Percentiles rank a stretch among this genome's conserved stretches.
phyloP scores from a whole-genome alignment of 2,113 vertebrate genomes.

The Chaetodon trifascialis region DNA sequence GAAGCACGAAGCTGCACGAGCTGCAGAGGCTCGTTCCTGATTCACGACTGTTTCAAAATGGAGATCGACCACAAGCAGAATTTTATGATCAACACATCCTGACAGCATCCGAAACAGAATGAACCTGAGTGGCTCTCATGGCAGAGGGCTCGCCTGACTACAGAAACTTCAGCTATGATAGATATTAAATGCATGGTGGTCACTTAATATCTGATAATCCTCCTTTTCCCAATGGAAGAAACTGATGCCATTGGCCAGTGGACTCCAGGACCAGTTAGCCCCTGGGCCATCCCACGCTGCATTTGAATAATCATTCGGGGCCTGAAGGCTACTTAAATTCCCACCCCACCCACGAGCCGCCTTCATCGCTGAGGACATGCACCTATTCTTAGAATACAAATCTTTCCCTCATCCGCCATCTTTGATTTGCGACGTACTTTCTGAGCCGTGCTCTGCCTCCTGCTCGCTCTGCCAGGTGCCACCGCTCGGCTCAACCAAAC shows the following conservation, averaged over 20 bases:
- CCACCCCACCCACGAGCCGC: neutral
- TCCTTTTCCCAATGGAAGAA: no score
- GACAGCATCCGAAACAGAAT: no score
- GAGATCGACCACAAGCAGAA: neutral
- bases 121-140: neutral
- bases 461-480: no score
- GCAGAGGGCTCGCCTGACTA: neutral
- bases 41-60: neutral
- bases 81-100: neutral
- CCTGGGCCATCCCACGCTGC: neutral
- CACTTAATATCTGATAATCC: no score
- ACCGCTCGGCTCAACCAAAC: no score
- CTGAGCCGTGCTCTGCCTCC: no score
- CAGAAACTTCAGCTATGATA: no score
- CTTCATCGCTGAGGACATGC: neutral
- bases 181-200: no score
- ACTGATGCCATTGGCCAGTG: no score
- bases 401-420: no score
- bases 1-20: neutral
- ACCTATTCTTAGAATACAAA: no score
- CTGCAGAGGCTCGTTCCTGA: neutral
- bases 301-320: constrained; percentile 46
- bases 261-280: constrained; percentile 35
- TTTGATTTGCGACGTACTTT: no score
- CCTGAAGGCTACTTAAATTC: constrained; percentile 35